Evolutionary conservation across 2,113 vertebrate genomes (phyloP), one percentile per base, ranked within the genome.

Genomic region (Dolichallabes microphthalmus): DNA sequence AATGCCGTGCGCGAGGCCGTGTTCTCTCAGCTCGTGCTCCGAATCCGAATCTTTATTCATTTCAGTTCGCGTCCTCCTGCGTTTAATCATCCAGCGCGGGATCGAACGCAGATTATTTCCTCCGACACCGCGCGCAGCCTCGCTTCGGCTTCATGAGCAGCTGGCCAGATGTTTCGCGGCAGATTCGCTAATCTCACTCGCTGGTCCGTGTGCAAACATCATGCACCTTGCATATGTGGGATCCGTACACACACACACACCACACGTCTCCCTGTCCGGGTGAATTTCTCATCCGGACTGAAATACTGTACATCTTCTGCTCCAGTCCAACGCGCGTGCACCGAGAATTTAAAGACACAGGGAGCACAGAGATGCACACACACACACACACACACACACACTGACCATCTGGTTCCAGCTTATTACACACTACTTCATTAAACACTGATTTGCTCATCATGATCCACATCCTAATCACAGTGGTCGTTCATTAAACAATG

Each of bases 291-390:
- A 55, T 30, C 1, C 27, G 58, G 55, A 57, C 53, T 58, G 53
- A 35, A 30, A n/a, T n/a, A n/a, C n/a, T n/a, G 27, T 13, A 77
- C 27, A 55, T 58, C 74, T 30, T 11, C 76, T 58, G 55, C 30
- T 79, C 20, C 55, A 25, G 5, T 25, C 76, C n/a, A 39, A 22
- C 55, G 17, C 80, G 35, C 64, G 4, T 35, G 30, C 79, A 60
- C 57, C 53, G 39, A 82, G 82, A 55, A 61, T 79, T 90, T 89
- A 89, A 90, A 90, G 89, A 73, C 64, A 86, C 88, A 90, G 87
- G 25, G 77, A 30, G 76, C n/a, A 35, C 14, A 75, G 39, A 35
- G 17, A n/a, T 32, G 14, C 60, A 61, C 60, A 61, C 60, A 61
- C 60, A 61, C 60, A 61, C 58, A 6, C 1, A n/a, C 71, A 74